phyloP scores from a whole-genome alignment of 2,113 vertebrate species.

The Dolichotis patagonum region DNA sequence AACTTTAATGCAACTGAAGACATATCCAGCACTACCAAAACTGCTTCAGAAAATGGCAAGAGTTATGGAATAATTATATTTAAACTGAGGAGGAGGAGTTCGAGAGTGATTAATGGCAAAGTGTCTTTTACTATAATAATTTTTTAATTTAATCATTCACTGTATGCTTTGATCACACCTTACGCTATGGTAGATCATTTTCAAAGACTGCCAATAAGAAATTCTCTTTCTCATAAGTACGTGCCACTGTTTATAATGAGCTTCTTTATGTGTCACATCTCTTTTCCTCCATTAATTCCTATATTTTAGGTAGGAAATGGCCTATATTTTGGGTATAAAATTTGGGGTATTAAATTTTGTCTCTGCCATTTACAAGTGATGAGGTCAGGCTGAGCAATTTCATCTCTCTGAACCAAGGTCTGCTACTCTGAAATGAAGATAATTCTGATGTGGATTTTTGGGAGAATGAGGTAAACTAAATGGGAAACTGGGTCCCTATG shows the following conservation, averaged over 20 bases:
- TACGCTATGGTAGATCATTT: neutral
- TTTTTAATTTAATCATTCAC: neutral
- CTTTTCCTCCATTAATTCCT: constrained; percentile 10
- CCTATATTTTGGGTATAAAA: neutral
- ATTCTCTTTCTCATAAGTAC: neutral
- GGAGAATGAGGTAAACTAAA: neutral
- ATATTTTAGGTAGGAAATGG: neutral
- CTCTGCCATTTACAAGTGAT: neutral
- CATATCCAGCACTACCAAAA: neutral
- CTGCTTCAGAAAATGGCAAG: neutral
- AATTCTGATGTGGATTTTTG: neutral
- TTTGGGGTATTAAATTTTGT: neutral
- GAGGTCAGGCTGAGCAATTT: neutral
- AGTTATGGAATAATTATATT: neutral
- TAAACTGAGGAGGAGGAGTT: neutral
- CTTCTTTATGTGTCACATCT: neutral
- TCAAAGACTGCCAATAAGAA: neutral
- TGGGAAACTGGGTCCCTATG: neutral
- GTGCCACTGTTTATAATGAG: neutral
- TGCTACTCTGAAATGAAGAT: constrained; percentile 32
- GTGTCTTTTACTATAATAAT: neutral
- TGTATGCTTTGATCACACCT: neutral
- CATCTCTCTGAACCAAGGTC: constrained; percentile 24
- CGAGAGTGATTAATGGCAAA: neutral
- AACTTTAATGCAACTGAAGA: neutral